A percentile compares a stretch with the other conserved stretches of the same genome.
These are phyloP conservation scores for Cephus runcator DNA, from an alignment of 2,888 invertebrate species.

Conservation along the genomic window DNA sequence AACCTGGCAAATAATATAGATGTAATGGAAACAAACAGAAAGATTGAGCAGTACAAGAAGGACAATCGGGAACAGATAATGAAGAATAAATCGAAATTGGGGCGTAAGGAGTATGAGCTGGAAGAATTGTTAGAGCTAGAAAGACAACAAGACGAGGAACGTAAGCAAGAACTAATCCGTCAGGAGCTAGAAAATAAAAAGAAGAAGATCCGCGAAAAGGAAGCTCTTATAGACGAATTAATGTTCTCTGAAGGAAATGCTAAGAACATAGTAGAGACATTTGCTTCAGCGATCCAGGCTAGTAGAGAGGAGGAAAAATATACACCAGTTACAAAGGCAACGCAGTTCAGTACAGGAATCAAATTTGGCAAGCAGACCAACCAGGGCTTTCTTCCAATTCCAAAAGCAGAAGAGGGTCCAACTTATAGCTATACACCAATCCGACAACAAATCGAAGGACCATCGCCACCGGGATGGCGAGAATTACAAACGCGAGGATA, in stretches of 20 bases:
- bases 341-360: conserved; percentile 89
- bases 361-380: conserved; percentile 77
- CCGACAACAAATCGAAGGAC: conserved; percentile 72
- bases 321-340: conserved; percentile 68
- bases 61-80: conserved; percentile 88
- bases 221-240: conserved; percentile 93
- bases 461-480: conserved; percentile 73
- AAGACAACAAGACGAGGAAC: conserved; percentile 79
- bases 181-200: conserved; percentile 75
- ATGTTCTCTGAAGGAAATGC: conserved; percentile 94
- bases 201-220: conserved; percentile 86
- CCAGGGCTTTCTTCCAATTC: conserved; percentile 75
- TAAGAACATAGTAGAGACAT: conserved; percentile 85
- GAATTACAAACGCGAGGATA: conserved; percentile 78
- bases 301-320: conserved; percentile 72
- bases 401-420: conserved; percentile 81
- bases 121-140: conserved; percentile 87
- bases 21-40: conserved; percentile 87
- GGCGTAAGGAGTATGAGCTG: conserved; percentile 85
- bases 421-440: conserved; percentile 75
- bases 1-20: conserved; percentile 92
- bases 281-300: conserved; percentile 77
- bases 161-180: conserved; percentile 77
- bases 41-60: conserved; percentile 89
- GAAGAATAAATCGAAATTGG: conserved; percentile 81